A percentile compares a stretch with the other conserved stretches of the same genome.
phyloP scores from a whole-genome alignment of 1,140 invertebrate species.

The Camponotus vicinus region DNA sequence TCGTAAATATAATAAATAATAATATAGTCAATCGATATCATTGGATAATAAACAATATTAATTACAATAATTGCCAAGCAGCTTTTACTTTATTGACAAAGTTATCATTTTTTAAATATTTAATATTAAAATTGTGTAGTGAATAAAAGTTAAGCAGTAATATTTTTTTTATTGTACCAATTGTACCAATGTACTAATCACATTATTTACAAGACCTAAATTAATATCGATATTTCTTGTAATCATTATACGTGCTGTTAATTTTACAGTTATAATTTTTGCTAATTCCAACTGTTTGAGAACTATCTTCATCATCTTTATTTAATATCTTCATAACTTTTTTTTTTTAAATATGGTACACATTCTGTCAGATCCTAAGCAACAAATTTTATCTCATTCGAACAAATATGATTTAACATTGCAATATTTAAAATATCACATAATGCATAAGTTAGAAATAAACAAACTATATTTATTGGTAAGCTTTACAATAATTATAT shows the following conservation, averaged over 20 bases:
- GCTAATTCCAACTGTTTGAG: slow-evolving; percentile 15
- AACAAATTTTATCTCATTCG: slow-evolving; percentile 68
- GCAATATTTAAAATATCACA: slow-evolving; percentile 52
- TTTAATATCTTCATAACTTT: slow-evolving; percentile 33
- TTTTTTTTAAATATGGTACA: slow-evolving; percentile 52
- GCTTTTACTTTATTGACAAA: too few relatives aligned
- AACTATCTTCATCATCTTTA: neutral
- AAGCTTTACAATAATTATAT: slow-evolving; percentile 67
- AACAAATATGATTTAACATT: slow-evolving; percentile 68
- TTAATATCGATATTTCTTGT: slow-evolving; percentile 76
- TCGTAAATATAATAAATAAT: too few relatives aligned
- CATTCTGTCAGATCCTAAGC: slow-evolving; percentile 65
- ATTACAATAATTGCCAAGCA: too few relatives aligned
- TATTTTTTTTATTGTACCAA: slow-evolving; percentile 9
- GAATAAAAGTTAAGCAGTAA: too few relatives aligned
- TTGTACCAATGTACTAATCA: slow-evolving; percentile 57
- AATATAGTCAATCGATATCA: too few relatives aligned
- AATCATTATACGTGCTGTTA: slow-evolving; percentile 76
- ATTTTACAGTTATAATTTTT: slow-evolving; percentile 72
- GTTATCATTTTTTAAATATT: too few relatives aligned
- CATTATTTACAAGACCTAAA: slow-evolving; percentile 75
- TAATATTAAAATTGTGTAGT: too few relatives aligned
- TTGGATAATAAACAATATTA: too few relatives aligned
- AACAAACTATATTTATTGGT: slow-evolving; percentile 66
- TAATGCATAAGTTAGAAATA: slow-evolving; percentile 58